Evolutionary conservation across 2,888 invertebrate genomes (phyloP).

Genomic region (Cylloceria caligata): DNA sequence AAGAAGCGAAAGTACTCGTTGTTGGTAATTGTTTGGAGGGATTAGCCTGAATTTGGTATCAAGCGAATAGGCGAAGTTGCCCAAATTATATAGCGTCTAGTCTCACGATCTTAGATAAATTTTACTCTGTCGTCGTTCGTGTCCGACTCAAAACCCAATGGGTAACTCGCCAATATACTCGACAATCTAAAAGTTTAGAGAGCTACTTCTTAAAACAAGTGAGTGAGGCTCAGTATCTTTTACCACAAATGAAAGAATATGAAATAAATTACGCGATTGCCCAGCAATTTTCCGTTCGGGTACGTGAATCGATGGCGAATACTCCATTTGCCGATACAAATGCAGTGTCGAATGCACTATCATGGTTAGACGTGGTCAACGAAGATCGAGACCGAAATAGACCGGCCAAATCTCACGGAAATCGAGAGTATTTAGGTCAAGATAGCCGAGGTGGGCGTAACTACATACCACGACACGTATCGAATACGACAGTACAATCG

Average conservation of each 20-base stretch:
- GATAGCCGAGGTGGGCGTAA: neutral
- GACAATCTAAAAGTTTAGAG: slow-evolving; percentile 21
- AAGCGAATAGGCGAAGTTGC: no score
- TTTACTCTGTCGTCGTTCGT: neutral
- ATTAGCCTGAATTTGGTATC: no score
- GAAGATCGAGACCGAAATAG: neutral
- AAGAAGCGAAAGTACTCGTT: no score
- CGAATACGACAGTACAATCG: no score
- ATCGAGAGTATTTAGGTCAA: neutral
- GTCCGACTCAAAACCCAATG: slow-evolving; percentile 35
- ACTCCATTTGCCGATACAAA: slow-evolving; percentile 24
- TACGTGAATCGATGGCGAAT: slow-evolving; percentile 27
- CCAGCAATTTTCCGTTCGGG: slow-evolving; percentile 38
- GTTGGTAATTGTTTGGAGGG: no score
- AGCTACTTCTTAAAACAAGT: slow-evolving; percentile 45
- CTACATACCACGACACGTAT: no score
- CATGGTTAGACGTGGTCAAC: neutral
- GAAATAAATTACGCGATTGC: slow-evolving; percentile 52
- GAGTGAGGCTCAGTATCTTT: slow-evolving; percentile 47
- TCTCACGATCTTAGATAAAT: no score
- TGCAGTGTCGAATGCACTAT: neutral
- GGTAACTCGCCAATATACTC: slow-evolving; percentile 12
- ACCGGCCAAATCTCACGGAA: neutral
- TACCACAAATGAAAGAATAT: slow-evolving; percentile 21
- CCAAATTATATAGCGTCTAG: no score